Conservation (phyloP, 2,888 invertebrate genomes). For the Autographa pulchrina region DNA sequence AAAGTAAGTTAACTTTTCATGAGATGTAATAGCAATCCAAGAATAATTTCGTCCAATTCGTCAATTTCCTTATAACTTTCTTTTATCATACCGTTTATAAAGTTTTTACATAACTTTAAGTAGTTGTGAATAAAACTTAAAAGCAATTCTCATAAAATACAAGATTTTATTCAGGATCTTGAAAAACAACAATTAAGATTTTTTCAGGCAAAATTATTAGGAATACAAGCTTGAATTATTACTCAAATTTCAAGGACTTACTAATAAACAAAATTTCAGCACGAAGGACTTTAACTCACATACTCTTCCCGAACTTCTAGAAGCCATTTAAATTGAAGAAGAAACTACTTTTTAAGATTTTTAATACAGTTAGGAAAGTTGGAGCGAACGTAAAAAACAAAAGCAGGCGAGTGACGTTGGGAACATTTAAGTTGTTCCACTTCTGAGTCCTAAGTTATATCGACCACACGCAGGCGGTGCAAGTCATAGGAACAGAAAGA, state of each 20-base stretch:
- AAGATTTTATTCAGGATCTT: no score
- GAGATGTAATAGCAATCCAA: not conserved
- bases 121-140: not conserved
- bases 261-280: not conserved
- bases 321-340: not conserved
- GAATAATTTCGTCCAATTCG: not conserved
- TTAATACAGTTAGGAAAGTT: slow-evolving; percentile 35
- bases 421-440: slow-evolving; percentile 44
- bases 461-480: slow-evolving; percentile 17
- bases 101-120: not conserved
- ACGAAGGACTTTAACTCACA: not conserved
- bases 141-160: no score
- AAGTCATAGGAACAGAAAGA: slow-evolving; percentile 13
- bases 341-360: not conserved
- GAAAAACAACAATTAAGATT: no score
- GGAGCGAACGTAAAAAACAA: slow-evolving; percentile 21
- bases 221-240: no score
- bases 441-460: slow-evolving; percentile 44
- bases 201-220: no score
- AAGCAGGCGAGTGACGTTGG: slow-evolving; percentile 17
- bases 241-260: not conserved
- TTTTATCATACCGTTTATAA: not conserved
- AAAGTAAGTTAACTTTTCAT: not conserved
- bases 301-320: not conserved
- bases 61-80: not conserved